Percentiles rank a stretch among this genome's conserved stretches.
These are phyloP conservation scores for Polymixis lichenea DNA, from an alignment of 2,888 invertebrate species.

Conservation along the genomic window DNA sequence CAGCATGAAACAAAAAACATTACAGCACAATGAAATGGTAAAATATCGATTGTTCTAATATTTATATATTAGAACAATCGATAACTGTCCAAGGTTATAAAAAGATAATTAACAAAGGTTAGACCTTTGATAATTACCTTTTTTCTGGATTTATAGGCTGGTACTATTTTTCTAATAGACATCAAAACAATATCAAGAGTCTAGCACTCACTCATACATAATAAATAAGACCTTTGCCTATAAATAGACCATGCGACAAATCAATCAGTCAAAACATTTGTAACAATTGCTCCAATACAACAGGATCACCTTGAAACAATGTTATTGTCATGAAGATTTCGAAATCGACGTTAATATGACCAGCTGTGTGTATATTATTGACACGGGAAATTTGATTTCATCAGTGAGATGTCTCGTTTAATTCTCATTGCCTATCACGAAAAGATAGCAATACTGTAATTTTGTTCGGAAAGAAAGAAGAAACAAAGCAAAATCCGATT, in stretches of 20 bases:
- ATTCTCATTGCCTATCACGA: too few relatives aligned
- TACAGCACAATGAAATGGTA: too few relatives aligned
- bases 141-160: background rate
- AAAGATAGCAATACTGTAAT: too few relatives aligned
- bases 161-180: conserved; percentile 31
- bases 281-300: conserved; percentile 38
- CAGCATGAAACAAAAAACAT: too few relatives aligned
- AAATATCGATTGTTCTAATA: too few relatives aligned
- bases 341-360: conserved; percentile 15
- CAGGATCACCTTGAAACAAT: conserved; percentile 41
- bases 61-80: too few relatives aligned
- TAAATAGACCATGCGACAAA: conserved; percentile 37
- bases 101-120: too few relatives aligned
- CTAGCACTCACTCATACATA: conserved; percentile 3
- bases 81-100: too few relatives aligned
- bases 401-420: too few relatives aligned
- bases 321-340: conserved; percentile 41
- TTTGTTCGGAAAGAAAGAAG: too few relatives aligned
- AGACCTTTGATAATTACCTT: too few relatives aligned
- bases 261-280: conserved; percentile 43
- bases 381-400: background rate
- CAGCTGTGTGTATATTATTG: conserved; percentile 17
- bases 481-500: too few relatives aligned
- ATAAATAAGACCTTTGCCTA: conserved; percentile 31
- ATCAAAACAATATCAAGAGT: conserved; percentile 5